Evolutionary conservation across 2,797 vertebrate genomes (phyloP).

Genomic region (Spea hammondii): DNA sequence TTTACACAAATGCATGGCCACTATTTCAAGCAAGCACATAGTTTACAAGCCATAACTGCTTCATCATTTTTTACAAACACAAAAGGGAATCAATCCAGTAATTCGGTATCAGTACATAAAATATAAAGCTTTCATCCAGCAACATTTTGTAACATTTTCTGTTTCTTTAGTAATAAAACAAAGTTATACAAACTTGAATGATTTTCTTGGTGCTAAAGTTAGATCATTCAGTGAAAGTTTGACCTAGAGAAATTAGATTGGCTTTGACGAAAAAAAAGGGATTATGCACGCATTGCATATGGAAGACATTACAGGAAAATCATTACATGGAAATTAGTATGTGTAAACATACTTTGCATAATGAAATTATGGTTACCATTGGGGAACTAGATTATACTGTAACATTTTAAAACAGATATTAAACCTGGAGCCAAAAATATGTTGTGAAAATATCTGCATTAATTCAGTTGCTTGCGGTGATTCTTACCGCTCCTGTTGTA

Average conservation of each 20-base stretch:
- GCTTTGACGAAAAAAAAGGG: not conserved
- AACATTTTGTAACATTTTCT: too few species aligned
- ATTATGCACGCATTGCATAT: not conserved
- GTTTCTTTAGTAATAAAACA: too few species aligned
- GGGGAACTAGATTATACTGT: constrained; percentile 27
- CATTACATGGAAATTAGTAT: constrained; percentile 25
- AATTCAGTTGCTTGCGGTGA: constrained; percentile 16
- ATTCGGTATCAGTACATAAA: too few species aligned
- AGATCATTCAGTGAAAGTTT: not conserved
- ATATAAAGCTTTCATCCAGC: too few species aligned
- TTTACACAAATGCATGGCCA: too few species aligned
- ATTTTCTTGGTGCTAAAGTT: too few species aligned
- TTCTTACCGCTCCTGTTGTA: constrained; percentile 5
- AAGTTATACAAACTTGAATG: too few species aligned
- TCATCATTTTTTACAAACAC: too few species aligned
- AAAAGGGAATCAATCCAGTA: too few species aligned
- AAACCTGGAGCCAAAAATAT: constrained; percentile 27
- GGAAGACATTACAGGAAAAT: constrained; percentile 1
- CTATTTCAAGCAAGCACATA: too few species aligned
- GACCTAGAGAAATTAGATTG: constrained; percentile 9
- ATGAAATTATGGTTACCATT: constrained; percentile 35
- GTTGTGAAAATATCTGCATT: constrained; percentile 21
- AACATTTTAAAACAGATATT: constrained; percentile 34
- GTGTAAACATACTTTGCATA: constrained; percentile 42
- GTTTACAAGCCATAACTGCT: too few species aligned